Base-by-base conservation (phyloP, 23 tunicate genomes). In the Diplosoma virens region DNA sequence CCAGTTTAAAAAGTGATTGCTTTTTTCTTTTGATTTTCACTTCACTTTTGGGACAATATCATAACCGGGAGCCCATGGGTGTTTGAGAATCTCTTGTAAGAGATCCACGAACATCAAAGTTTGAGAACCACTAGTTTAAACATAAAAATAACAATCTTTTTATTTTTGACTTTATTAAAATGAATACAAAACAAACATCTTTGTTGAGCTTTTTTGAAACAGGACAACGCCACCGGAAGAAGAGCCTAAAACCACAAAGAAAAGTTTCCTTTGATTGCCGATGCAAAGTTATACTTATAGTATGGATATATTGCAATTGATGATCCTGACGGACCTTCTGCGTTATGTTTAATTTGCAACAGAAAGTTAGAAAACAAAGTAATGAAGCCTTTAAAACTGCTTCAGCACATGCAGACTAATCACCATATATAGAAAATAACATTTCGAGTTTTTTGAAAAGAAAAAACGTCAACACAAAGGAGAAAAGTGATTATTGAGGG, bases 131-230 rank as follows among this genome's bases (percentile, higher is more conserved):
- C n/a, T n/a, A n/a, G n/a, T n/a, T n/a, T n/a, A n/a, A n/a, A n/a
- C n/a, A n/a, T n/a, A n/a, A n/a, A n/a, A n/a, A n/a, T n/a, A n/a
- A n/a, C n/a, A n/a, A n/a, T n/a, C n/a, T n/a, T n/a, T n/a, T n/a
- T n/a, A n/a, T n/a, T n/a, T n/a, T n/a, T n/a, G n/a, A n/a, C n/a
- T n/a, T n/a, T n/a, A n/a, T n/a, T n/a, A 64, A 71, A 75, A 73
- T 52, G 67, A 73, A 66, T 52, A 73, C 65, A 73, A 73, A 73
- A 52, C 79, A 73, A 73, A 73, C 79, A 52, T 52, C 79, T 52
- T 50, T 73, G 79, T 23, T 73, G 33, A 73, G 67, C 52, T 73
- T 73, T 73, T 73, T 73, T 66, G 79, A 73, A 73, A 73, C 52
- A 35, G 79, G 33, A 24, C 79, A 50, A 52, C 32, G 29, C 79